Evolutionary conservation across 2,888 invertebrate genomes (phyloP), one percentile per base, ranked within the genome.

Genomic region (Antheraea assamensis): DNA sequence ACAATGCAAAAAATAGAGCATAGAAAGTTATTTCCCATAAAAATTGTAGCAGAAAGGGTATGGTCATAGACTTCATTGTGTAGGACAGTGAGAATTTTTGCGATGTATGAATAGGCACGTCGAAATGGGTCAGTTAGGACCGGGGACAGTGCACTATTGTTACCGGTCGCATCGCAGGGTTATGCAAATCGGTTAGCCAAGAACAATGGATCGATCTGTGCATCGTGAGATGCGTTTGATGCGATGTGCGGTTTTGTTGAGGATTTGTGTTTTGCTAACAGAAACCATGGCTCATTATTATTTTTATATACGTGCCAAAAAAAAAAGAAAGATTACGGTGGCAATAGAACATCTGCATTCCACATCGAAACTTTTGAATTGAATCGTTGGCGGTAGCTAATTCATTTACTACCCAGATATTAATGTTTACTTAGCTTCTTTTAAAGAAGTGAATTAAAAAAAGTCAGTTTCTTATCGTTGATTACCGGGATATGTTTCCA

Each of bases 1-100:
- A 93, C 94, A 94, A 94, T 92, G 94, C 93, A 92, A 94, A 94
- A 94, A 92, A 91, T 92, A 83, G 93, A 93, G 92, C 93, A 90
- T 87, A 90, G 88, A 88, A 89, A 89, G 85, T 85, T 87, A 85
- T 90, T 93, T 93, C 93, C 92, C 93, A 93, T 93, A 92, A 93
- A 92, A 93, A 90, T 89, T 82, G 87, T 89, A 90, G 86, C 87
- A 82, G 86, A 91, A 92, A 90, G 91, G 91, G 90, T 91, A 88
- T 90, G 88, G 90, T 87, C 89, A 89, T 87, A 89, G 83, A 82
- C 74, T 79, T 76, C 81, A 86, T 94, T 93, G 93, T 92, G 77
- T 79, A 35, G 89, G 89, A 76, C 92, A 94, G 93, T 94, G 94
- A 91, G 94, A 94, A 94, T 88, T 88, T 92, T 92, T 87, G 92